Percentiles rank a stretch among this genome's conserved stretches.
These are phyloP conservation scores for Adelognathus sp. DNA, from an alignment of 2,888 invertebrate genomes.

Conservation along the genomic window DNA sequence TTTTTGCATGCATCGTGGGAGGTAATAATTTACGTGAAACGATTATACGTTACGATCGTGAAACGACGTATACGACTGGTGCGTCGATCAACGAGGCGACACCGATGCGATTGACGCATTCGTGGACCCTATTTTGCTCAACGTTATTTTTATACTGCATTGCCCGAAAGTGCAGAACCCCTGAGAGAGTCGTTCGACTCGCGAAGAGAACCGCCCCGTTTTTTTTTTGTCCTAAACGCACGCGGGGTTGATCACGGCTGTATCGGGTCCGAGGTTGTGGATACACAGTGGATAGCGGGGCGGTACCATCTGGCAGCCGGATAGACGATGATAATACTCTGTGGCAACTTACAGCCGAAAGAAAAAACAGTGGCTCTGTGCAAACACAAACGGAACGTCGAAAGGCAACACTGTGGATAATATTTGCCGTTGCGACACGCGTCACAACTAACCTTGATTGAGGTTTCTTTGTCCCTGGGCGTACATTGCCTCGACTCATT, in stretches of 20 bases:
- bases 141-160: slow-evolving; percentile 28
- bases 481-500: no score
- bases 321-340: slow-evolving; percentile 26
- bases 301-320: slow-evolving; percentile 54
- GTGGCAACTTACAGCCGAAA: not conserved
- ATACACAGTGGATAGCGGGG: slow-evolving; percentile 6
- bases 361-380: slow-evolving; percentile 5
- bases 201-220: slow-evolving; percentile 52
- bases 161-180: slow-evolving; percentile 58
- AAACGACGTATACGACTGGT: slow-evolving; percentile 31
- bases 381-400: not conserved
- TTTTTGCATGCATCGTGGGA: slow-evolving; percentile 54
- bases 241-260: slow-evolving; percentile 41
- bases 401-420: not conserved
- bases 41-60: slow-evolving; percentile 35
- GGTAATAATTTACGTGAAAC: slow-evolving; percentile 32
- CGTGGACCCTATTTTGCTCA: not conserved
- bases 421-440: not conserved
- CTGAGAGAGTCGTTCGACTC: slow-evolving; percentile 69
- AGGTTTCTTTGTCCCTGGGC: no score
- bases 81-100: slow-evolving; percentile 36
- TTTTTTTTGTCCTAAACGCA: slow-evolving; percentile 42
- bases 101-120: slow-evolving; percentile 35
- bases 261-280: slow-evolving; percentile 18
- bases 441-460: not conserved